These are phyloP conservation scores for Etheostoma nigrum DNA, from an alignment of 2,797 vertebrate species.

Conservation along the genomic window DNA sequence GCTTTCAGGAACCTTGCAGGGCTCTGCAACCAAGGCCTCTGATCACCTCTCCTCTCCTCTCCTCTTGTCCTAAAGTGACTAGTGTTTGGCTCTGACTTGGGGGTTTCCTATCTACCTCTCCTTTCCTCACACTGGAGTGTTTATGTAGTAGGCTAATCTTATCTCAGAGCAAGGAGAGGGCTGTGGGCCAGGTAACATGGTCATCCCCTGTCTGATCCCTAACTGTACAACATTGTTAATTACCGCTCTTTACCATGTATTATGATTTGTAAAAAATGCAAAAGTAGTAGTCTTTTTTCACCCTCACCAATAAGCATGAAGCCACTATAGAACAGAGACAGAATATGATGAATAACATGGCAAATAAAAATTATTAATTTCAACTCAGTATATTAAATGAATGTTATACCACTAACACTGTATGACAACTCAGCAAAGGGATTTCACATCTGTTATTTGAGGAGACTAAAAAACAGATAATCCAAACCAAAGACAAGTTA, in stretches of 20 bases:
- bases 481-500: constrained; percentile 29
- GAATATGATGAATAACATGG: neutral
- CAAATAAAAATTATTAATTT: neutral
- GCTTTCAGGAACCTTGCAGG: constrained; percentile 63
- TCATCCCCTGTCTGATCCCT: constrained; percentile 48
- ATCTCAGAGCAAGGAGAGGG: constrained; percentile 59
- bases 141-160: constrained; percentile 77
- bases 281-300: neutral
- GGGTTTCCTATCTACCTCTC: constrained; percentile 74
- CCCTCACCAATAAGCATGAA: neutral
- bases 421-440: constrained; percentile 13
- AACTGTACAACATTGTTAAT: constrained; percentile 14
- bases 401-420: neutral
- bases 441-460: constrained; percentile 57
- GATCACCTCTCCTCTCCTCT: constrained; percentile 3
- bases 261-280: constrained; percentile 7
- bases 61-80: constrained; percentile 67
- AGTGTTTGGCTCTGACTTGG: constrained; percentile 69
- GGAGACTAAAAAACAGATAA: constrained; percentile 22
- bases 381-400: constrained; percentile 9
- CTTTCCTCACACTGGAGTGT: constrained; percentile 60
- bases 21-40: constrained; percentile 48
- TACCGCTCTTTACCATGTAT: constrained; percentile 14
- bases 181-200: constrained; percentile 63
- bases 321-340: neutral